Conservation (phyloP, 2,113 vertebrate genomes). For the Podiceps cristatus region DNA sequence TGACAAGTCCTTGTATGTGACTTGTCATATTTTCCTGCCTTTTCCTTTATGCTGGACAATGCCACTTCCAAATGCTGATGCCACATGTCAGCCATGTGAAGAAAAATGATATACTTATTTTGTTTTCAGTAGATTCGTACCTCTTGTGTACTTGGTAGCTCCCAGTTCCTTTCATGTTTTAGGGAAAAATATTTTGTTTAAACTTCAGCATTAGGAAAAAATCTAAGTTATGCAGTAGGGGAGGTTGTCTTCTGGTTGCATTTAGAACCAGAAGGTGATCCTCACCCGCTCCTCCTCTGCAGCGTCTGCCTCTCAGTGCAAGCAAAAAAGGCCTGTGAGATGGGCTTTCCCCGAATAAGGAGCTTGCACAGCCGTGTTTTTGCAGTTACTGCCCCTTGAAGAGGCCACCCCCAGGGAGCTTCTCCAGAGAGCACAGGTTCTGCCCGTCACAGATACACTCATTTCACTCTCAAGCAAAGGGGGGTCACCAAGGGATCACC, state of each 20-base stretch:
- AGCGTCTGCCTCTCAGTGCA: not conserved
- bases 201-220: not conserved
- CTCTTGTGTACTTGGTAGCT: not conserved
- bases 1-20: not conserved
- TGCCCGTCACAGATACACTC: not conserved
- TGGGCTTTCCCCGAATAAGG: not conserved
- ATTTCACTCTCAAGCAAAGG: not conserved
- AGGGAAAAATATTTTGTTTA: not conserved
- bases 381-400: not conserved
- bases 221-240: rapidly evolving
- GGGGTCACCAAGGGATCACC: not conserved
- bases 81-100: not conserved
- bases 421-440: not conserved
- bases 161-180: not conserved
- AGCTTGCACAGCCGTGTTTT: not conserved
- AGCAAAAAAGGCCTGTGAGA: not conserved
- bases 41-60: not conserved
- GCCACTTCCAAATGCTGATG: not conserved
- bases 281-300: not conserved
- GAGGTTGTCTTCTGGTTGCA: not conserved
- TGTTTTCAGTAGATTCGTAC: not conserved
- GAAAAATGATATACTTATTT: not conserved
- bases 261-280: not conserved
- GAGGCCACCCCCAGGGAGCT: not conserved
- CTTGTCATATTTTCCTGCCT: not conserved